These are phyloP conservation scores for Genyomyrus donnyi DNA, from an alignment of 2,113 vertebrate species.

Conservation along the genomic window DNA sequence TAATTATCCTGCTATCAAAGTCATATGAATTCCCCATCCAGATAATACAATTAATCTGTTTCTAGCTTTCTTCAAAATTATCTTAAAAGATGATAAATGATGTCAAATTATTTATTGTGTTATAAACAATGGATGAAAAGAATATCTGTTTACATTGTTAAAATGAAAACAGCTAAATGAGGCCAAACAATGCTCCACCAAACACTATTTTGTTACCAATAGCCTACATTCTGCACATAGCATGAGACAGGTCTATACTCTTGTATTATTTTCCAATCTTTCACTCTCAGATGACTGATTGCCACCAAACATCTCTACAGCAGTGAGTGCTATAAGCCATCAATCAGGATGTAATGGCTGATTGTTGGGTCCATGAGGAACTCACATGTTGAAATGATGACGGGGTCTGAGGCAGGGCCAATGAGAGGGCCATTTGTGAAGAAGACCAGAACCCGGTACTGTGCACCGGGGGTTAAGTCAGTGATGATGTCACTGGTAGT, in stretches of 20 bases:
- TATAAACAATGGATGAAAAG: not conserved
- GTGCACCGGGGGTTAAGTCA: slow-evolving; percentile 83
- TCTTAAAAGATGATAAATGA: not conserved
- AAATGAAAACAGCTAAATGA: not conserved
- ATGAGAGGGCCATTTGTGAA: slow-evolving; percentile 78
- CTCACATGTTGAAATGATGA: slow-evolving; percentile 88
- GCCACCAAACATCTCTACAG: not conserved
- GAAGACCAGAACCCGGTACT: slow-evolving; percentile 83
- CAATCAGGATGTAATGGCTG: not conserved
- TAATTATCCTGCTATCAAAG: not conserved
- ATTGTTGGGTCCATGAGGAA: not conserved
- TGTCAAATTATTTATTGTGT: not conserved
- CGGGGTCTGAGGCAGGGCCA: slow-evolving; percentile 83
- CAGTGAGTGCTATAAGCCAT: not conserved
- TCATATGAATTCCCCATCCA: not conserved
- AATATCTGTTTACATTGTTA: not conserved
- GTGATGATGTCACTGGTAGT: slow-evolving; percentile 76
- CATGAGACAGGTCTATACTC: not conserved
- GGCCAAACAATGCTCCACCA: not conserved
- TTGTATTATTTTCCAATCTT: not conserved
- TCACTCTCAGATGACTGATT: not conserved
- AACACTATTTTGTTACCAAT: not conserved
- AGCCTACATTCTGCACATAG: not conserved
- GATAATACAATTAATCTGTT: not conserved
- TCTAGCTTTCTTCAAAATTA: not conserved